Evolutionary conservation across 2,113 vertebrate species (phyloP), one percentile per base, ranked within the genome.

Genomic region (Capra hircus): DNA sequence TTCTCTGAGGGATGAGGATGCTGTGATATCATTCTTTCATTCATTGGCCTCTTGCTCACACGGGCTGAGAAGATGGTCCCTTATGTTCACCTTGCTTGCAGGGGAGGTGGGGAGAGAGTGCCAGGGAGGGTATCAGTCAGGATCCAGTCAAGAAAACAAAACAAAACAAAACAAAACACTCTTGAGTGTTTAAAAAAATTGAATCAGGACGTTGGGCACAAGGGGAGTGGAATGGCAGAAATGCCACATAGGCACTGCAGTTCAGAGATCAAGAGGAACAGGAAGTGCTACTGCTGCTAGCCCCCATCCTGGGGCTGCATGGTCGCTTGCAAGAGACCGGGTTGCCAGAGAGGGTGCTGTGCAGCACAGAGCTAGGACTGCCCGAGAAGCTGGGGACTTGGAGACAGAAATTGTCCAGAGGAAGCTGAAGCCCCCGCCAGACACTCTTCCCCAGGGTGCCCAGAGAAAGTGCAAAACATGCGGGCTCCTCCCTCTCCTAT

Each of bases 291-390:
- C 5, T 25, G 4, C 7, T 1, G 10, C 43, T 12, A 2, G 5
- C 78, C 55, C 30, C 33, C 36, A 15, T 6, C 74, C 8, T 10
- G 2, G 28, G 74, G 71, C 43, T 60, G 13, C 23, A 30, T 16
- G 36, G 80, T 4, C 3, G n/a, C 36, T 11, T 0, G 13, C 36
- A 40, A 77, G 59, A 67, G 43, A 13, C 4, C 9, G 11, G n/a
- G 16, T 3, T 28, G 19, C 27, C 1, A 23, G 36, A 36, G 53
- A 2, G 2, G 28, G 10, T 1, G 0, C 9, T 48, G 21, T 19
- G 19, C 4, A 2, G 67, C 77, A 14, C 45, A 27, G 4, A 64
- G n/a, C 78, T 36, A 43, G 71, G 28, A 13, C 83, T 19, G 15
- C 48, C 45, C 6, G 5, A 10, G 60, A 62, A 82, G n/a, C 28